Evolutionary conservation across 2,888 invertebrate genomes (phyloP).

Genomic region (Drosophila lutescens): DNA sequence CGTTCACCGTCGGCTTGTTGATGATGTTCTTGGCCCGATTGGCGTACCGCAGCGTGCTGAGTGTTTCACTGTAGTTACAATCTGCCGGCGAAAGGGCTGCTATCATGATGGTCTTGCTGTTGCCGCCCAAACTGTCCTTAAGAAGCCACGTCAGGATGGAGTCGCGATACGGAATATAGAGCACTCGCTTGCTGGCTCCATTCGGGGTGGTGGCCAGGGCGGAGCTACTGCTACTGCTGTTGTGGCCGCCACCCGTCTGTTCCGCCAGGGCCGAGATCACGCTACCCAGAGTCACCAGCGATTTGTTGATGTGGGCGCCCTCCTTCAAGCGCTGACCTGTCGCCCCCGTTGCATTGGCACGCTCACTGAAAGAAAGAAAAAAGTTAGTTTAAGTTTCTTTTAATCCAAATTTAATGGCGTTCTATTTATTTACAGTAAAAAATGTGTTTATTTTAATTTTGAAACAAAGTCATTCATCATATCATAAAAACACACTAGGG

Average conservation of each 20-base stretch:
- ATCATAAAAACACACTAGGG: no score
- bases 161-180: constrained; percentile 94
- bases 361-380: constrained; percentile 86
- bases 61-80: constrained; percentile 94
- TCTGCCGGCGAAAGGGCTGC: constrained; percentile 93
- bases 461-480: no score
- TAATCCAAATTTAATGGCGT: no score
- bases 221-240: constrained; percentile 60
- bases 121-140: constrained; percentile 94
- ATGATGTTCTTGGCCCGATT: constrained; percentile 96
- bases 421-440: no score
- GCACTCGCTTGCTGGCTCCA: constrained; percentile 85
- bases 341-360: constrained; percentile 95
- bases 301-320: constrained; percentile 96
- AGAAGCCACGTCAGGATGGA: constrained; percentile 95
- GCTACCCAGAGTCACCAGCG: constrained; percentile 93
- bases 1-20: constrained; percentile 95
- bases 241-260: constrained; percentile 78
- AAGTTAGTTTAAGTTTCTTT: no score
- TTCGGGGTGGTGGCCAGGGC: constrained; percentile 81
- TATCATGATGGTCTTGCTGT: constrained; percentile 96
- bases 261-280: constrained; percentile 95
- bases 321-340: constrained; percentile 95
- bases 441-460: no score
- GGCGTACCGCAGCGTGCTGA: constrained; percentile 94